Evolutionary conservation across 37 sponge, comb jelly and placozoan species (phyloP), one percentile per base, ranked within the genome.

Genomic region (Axinella damicornis): DNA sequence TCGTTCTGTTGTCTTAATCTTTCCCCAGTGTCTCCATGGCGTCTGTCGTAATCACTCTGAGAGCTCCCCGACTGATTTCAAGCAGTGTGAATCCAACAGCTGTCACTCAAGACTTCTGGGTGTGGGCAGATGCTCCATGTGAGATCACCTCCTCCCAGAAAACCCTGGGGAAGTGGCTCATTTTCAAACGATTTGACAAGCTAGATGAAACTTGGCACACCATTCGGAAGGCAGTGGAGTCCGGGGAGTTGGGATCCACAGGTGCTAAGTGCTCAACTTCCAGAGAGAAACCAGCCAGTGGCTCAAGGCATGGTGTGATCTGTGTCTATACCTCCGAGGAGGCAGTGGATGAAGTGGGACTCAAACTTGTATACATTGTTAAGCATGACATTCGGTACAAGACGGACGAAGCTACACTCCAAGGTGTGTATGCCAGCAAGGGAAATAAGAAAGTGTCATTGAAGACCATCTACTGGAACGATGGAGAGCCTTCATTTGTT

Each of bases 381-480:
- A 80, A 73, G 30, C 82, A 82, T n/a, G 55, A 40, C n/a, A 91
- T 91, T 54, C 55, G 82, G 1, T 91, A 86, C 34, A 91, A 91
- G 79, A 91, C 87, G 19, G 91, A 86, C 53, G 83, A 72, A 36
- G 91, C 91, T 21, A 91, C 87, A 4, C 46, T 20, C 0, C 36
- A 73, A 74, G 78, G 79, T 53, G 34, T 46, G 77, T 91, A 91
- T 65, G 41, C 9, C 9, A 9, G 6, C 9, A 46, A 25, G 35
- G 90, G 85, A 28, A n/a, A 22, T 0, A 31, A 27, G n/a, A 83
- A 70, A 39, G 19, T 33, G 1, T 85, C 86, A 14, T 46, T 53
- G 55, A 91, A 78, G 59, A 91, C 87, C 0, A 56, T 91, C 27
- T 73, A 74, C 32, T 91, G 87, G 87, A 91, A 91, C 33, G 65